phyloP scores from a whole-genome alignment of 2,888 invertebrate genomes.

The Lamproptera curius region DNA sequence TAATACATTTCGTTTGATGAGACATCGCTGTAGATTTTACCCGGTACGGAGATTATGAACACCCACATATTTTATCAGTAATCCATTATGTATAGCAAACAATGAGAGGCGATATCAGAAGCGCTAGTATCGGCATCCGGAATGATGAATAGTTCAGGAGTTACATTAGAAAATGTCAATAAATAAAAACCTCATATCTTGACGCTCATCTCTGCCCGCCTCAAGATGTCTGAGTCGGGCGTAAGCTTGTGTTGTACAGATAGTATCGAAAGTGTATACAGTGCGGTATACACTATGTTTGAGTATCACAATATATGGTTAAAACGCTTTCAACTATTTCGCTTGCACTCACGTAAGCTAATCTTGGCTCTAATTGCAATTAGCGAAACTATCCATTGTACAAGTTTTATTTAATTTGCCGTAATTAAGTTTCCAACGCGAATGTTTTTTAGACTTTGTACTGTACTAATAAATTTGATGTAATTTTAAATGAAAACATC shows the following conservation, averaged over 20 bases:
- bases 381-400: too few species aligned
- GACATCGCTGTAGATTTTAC: slow-evolving; percentile 57
- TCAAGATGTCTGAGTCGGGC: slow-evolving; percentile 42
- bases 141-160: slow-evolving; percentile 64
- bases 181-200: slow-evolving; percentile 72
- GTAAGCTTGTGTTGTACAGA: slow-evolving; percentile 24
- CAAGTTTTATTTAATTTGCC: too few species aligned
- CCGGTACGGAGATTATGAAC: slow-evolving; percentile 60
- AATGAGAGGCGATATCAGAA: slow-evolving; percentile 68
- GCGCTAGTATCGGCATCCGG: slow-evolving; percentile 46
- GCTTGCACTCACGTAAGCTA: too few species aligned
- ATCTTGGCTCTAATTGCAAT: too few species aligned
- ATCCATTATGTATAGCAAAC: slow-evolving; percentile 75
- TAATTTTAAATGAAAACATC: too few species aligned
- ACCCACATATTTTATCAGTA: slow-evolving; percentile 76
- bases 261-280: slow-evolving; percentile 20
- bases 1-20: slow-evolving; percentile 57
- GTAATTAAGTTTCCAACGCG: too few species aligned
- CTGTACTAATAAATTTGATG: too few species aligned
- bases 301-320: too few species aligned
- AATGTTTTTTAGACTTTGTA: too few species aligned
- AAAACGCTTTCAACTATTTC: too few species aligned
- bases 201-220: slow-evolving; percentile 44
- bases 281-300: too few species aligned
- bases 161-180: slow-evolving; percentile 76